Evolutionary conservation across 2,888 invertebrate species (phyloP).

Genomic region (Papilio demoleus): DNA sequence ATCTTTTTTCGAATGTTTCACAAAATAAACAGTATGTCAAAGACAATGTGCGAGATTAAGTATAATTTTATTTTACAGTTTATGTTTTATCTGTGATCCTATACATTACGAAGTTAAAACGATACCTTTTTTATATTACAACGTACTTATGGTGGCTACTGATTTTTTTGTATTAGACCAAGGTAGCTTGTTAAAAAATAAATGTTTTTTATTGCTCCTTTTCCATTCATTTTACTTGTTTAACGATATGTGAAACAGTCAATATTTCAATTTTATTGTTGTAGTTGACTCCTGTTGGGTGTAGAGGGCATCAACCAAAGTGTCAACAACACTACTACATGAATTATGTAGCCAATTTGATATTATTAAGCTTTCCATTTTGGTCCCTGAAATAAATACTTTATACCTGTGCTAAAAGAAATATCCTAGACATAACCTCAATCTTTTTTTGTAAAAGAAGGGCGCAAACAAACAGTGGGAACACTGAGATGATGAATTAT

Average conservation of each 20-base stretch:
- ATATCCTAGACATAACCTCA: neutral
- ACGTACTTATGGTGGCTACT: neutral
- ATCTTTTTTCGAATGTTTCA: too few relatives aligned
- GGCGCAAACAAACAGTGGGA: too few relatives aligned
- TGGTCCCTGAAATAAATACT: neutral
- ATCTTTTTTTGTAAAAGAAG: too few relatives aligned
- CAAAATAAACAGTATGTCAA: too few relatives aligned
- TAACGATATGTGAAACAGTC: conserved; percentile 18
- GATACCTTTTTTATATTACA: too few relatives aligned
- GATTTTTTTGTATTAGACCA: neutral
- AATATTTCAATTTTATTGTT: conserved; percentile 23
- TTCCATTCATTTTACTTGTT: neutral
- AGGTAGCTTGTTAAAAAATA: neutral
- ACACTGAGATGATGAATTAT: too few relatives aligned
- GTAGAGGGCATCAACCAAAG: neutral
- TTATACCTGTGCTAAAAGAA: neutral
- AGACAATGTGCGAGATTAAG: too few relatives aligned
- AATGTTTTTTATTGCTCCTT: conserved; percentile 4
- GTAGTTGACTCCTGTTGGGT: conserved; percentile 14
- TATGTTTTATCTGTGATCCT: too few relatives aligned
- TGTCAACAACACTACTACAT: conserved; percentile 19
- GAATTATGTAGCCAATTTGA: conserved; percentile 2
- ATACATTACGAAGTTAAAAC: too few relatives aligned
- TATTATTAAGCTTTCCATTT: neutral
- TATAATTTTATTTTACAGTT: too few relatives aligned